Evolutionary conservation across 1,140 invertebrate genomes (phyloP), one percentile per base, ranked within the genome.

Genomic region (Neuroterus valhalla): DNA sequence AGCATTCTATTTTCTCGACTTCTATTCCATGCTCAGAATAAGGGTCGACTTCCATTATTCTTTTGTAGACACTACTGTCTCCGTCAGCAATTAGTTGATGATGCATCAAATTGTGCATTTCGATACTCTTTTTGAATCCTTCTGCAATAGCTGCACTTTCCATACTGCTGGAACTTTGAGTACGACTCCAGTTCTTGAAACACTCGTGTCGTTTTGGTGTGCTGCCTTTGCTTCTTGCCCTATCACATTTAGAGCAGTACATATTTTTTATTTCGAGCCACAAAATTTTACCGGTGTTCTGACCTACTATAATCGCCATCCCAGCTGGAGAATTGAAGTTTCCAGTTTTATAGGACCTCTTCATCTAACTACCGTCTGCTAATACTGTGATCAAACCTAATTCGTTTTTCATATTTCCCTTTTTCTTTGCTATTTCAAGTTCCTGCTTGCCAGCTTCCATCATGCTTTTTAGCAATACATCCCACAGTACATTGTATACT

Each of bases 71-170:
- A 62, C 82, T 86, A 12, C 82, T 83, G 70, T 90, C 89, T 1
- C 88, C 87, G 78, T 90, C 89, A 14, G 75, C 85, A 76, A 90
- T 85, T 3, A 90, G 42, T 17, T 68, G 68, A 21, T 68, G n/a
- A n/a, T n/a, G n/a, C n/a, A n/a, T n/a, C n/a, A n/a, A n/a, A n/a
- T n/a, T n/a, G n/a, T n/a, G n/a, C 72, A 83, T 83, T 50, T 81
- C 50, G 17, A 88, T 70, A 68, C 84, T 86, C 19, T 69, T 42
- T 31, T 74, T 55, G 79, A 90, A 90, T 10, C 87, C 88, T 72
- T 89, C 82, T 3, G 84, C 66, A 55, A 89, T 83, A n/a, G 86
- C 85, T 72, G 85, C 82, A 17, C 79, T n/a, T 77, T 89, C 85
- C 87, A 89, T 89, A 1, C 76, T 73, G 23, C 82, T 81, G 6